Evolutionary conservation across 2,113 vertebrate genomes (phyloP), one percentile per base, ranked within the genome.

Genomic region (Caranx ignobilis): DNA sequence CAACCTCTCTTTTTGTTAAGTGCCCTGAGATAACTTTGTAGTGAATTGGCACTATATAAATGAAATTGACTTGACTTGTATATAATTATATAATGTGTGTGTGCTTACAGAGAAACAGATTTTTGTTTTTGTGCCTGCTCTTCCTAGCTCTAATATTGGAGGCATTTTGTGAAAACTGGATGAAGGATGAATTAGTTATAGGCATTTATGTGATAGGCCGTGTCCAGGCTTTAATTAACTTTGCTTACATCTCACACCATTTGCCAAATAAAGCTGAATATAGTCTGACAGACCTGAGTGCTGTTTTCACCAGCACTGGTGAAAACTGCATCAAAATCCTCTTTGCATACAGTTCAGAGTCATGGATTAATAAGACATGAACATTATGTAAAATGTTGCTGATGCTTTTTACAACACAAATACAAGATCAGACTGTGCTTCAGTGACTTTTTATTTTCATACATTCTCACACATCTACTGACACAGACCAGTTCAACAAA

Each of bases 391-490:
- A 64, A 52, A 50, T 8, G 21, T 31, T 31, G 11, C 21, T 31
- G 21, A 13, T 56, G 54, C 54, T 31, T 26, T 4, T 10, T 2
- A 16, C 18, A 54, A 21, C 26, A 60, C 47, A 34, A 56, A 57
- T 11, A 3, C 15, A 16, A 21, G 50, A 54, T 5, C 45, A 47
- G 4, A 15, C 45, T 47, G 45, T 16, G 4, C 52, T 35, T 60
- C 6, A 43, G 11, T 48, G 13, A 19, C 4, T 37, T 48, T 60
- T 41, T 16, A 19, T 66, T 60, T 43, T 54, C 8, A 74, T 21
- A 13, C 15, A 52, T 37, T 65, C 35, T 37, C 35, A 59, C 47
- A 54, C 41, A 39, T 56, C 16, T 79, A 82, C 64, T 60, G 67
- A 77, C 37, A 47, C 60, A 60, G 64, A 61, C 47, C n/a, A 62